A percentile compares a stretch with the other conserved stretches of the same genome.
Conservation (phyloP, 2,888 invertebrate species). For the Iselma pallidipennis region DNA sequence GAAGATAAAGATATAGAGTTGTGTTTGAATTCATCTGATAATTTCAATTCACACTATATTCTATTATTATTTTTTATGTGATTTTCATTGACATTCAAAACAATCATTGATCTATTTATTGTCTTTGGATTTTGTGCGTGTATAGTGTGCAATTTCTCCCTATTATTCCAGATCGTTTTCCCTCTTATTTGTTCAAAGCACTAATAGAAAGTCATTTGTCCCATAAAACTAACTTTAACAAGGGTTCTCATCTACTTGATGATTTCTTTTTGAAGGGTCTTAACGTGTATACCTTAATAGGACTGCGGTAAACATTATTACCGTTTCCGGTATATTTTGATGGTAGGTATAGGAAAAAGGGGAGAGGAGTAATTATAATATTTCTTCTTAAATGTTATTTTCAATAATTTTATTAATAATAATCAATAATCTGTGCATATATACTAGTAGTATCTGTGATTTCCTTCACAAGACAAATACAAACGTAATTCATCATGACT, state of each 20-base stretch:
- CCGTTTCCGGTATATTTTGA: slow-evolving; percentile 27
- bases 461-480: not conserved
- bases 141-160: not conserved
- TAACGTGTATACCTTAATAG: slow-evolving; percentile 39
- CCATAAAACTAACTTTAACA: slow-evolving; percentile 32
- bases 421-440: too few species aligned
- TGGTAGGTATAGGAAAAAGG: not conserved
- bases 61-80: too few species aligned
- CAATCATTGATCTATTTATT: too few species aligned
- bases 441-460: not conserved
- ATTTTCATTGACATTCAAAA: too few species aligned
- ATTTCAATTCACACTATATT: too few species aligned
- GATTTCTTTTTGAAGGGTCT: slow-evolving; percentile 40
- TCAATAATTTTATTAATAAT: not conserved
- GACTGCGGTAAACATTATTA: slow-evolving; percentile 45
- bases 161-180: not conserved
- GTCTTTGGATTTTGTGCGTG: not conserved
- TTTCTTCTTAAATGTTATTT: too few species aligned
- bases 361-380: too few species aligned
- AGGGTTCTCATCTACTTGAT: slow-evolving; percentile 40
- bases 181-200: slow-evolving; percentile 19
- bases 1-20: too few species aligned
- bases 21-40: too few species aligned
- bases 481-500: not conserved
- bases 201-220: slow-evolving; percentile 30